Evolutionary conservation across 2,888 invertebrate species (phyloP).

Genomic region (Drosophila birchii): DNA sequence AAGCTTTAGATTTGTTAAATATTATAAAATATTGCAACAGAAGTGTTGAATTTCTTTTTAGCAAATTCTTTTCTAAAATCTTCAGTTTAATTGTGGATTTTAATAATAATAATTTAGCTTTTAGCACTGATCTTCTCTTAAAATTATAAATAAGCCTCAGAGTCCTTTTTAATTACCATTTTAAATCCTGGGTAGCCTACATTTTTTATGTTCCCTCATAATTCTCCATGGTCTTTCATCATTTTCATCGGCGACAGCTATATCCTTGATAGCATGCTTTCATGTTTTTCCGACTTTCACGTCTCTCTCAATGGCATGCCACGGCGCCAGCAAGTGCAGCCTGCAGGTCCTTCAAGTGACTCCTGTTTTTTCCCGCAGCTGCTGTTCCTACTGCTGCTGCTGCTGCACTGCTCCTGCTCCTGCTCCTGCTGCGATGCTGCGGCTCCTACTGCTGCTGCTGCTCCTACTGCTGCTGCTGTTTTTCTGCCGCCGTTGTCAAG

Average conservation of each 20-base stretch:
- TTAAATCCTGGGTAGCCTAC: background rate
- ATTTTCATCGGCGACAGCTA: slow-evolving; percentile 1
- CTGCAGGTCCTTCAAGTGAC: slow-evolving; percentile 33
- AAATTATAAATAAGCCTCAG: too few species aligned
- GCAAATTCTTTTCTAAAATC: too few species aligned
- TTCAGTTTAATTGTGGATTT: background rate
- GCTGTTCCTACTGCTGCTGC: background rate
- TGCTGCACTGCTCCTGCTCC: slow-evolving; percentile 1
- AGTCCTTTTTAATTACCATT: background rate
- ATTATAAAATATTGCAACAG: background rate
- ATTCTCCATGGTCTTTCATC: slow-evolving; percentile 8
- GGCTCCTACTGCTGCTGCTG: background rate
- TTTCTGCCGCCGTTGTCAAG: slow-evolving; percentile 24
- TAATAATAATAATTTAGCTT: background rate
- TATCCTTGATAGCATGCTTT: slow-evolving; percentile 24
- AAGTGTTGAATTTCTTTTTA: background rate
- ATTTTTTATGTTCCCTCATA: slow-evolving; percentile 3
- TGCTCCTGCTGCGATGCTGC: slow-evolving; percentile 7
- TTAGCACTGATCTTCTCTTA: background rate
- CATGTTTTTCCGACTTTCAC: slow-evolving; percentile 28
- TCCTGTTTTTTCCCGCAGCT: slow-evolving; percentile 28
- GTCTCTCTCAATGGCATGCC: slow-evolving; percentile 22
- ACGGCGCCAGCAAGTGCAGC: slow-evolving; percentile 32
- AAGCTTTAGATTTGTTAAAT: background rate
- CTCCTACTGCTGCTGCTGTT: slow-evolving; percentile 14